Percentiles rank a stretch among this genome's conserved stretches.
Conservation (phyloP, 2,888 invertebrate species). For the Pheosia tremula region DNA sequence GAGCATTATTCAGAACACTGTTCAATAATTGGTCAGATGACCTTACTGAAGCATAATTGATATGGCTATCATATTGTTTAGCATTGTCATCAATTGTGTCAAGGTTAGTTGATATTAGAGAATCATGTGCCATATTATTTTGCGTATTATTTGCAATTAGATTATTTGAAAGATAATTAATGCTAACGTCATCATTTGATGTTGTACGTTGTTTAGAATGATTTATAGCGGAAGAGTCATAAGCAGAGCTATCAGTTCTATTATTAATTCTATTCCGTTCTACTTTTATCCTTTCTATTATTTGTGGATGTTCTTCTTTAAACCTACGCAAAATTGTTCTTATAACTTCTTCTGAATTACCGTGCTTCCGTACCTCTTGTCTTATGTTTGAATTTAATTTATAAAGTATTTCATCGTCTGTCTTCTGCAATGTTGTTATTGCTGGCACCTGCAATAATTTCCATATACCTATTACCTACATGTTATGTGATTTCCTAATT, state of each 20-base stretch:
- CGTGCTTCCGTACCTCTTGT: conserved; percentile 54
- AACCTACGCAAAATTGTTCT: conserved; percentile 57
- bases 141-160: conserved; percentile 1
- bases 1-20: conserved; percentile 41
- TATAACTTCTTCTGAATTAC: conserved; percentile 38
- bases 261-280: conserved; percentile 34
- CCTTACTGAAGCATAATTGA: conserved; percentile 41
- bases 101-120: conserved; percentile 1
- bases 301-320: conserved; percentile 54
- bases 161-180: conserved; percentile 7
- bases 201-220: conserved; percentile 15
- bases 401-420: conserved; percentile 59
- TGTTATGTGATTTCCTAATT: background rate
- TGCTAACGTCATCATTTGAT: conserved; percentile 14
- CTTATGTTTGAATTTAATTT: conserved; percentile 64
- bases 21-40: conserved; percentile 56
- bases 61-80: conserved; percentile 14
- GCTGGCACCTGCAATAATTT: conserved; percentile 55
- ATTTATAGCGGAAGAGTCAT: conserved; percentile 24
- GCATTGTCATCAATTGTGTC: background rate
- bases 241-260: conserved; percentile 38
- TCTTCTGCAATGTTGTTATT: conserved; percentile 45
- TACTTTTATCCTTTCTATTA: conserved; percentile 53
- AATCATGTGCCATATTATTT: conserved; percentile 4
- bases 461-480: background rate